Evolutionary conservation across 2,888 invertebrate species (phyloP).

Genomic region (Platycheirus rosarum): DNA sequence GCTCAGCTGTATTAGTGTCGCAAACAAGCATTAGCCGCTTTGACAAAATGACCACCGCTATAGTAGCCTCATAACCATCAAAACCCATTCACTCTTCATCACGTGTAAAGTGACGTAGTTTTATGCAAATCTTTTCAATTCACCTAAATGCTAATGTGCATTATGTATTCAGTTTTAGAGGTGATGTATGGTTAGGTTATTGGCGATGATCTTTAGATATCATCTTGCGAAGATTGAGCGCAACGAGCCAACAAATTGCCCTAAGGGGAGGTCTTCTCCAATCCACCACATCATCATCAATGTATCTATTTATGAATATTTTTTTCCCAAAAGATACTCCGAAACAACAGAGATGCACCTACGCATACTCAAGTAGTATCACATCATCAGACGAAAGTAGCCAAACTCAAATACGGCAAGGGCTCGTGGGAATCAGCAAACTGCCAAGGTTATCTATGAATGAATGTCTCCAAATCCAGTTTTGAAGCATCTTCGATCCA

Average conservation of each 20-base stretch:
- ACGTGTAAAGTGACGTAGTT: conserved; percentile 27
- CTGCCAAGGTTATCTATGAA: conserved; percentile 9
- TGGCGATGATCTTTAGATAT: conserved; percentile 42
- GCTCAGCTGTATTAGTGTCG: conserved; percentile 28
- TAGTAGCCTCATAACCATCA: conserved; percentile 1
- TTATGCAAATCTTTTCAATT: conserved; percentile 36
- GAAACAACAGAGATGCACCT: conserved; percentile 21
- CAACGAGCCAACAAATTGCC: conserved; percentile 48
- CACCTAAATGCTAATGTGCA: conserved; percentile 30
- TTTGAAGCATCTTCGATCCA: conserved; percentile 38
- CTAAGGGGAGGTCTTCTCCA: conserved; percentile 45
- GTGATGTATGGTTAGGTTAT: conserved; percentile 39
- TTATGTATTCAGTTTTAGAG: conserved; percentile 8
- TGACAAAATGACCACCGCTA: neutral
- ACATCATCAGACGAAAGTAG: neutral
- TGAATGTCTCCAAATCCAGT: conserved; percentile 27
- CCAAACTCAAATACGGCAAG: conserved; percentile 11
- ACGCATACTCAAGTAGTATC: neutral
- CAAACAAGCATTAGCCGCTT: conserved; percentile 2
- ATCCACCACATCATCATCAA: conserved; percentile 18
- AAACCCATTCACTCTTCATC: conserved; percentile 50
- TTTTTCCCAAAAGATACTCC: neutral
- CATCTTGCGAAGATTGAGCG: conserved; percentile 32
- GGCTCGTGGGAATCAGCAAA: conserved; percentile 20
- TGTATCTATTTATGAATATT: conserved; percentile 4